Base-by-base conservation (phyloP, 1,140 invertebrate species). In the Augochlora pura region DNA sequence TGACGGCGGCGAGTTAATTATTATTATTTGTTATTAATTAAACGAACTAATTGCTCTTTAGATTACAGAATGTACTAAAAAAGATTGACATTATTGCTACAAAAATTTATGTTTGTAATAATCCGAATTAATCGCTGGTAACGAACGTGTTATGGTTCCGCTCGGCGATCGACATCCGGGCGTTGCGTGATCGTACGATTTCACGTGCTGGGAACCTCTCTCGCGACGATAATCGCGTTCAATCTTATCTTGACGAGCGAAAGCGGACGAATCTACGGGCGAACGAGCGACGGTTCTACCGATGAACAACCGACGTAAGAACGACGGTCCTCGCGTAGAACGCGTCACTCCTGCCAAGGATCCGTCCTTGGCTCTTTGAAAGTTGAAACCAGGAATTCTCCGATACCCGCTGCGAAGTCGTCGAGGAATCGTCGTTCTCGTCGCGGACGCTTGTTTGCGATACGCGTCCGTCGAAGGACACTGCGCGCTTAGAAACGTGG, bases 301-400 rank as follows among this genome's bases (percentile, higher is more conserved):
- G 8, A n/a, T 5, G 49, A 42, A 65, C 9, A 23, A 14, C 14
- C 42, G 42, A 46, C 42, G 42, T 4, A 18, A 65, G 38, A 42
- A 42, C 38, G n/a, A 23, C 63, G n/a, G 7, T 10, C 42, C 10
- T 46, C 42, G 42, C 63, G n/a, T 12, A 3, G 49, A 62, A 12
- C 16, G 23, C 63, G 63, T 65, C 63, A 65, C 63, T 42, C 14
- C 38, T 42, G 0, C 38, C 38, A 65, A 65, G 63, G 63, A 42
- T 65, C 38, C 21, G 39, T 42, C 63, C 63, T 65, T 65, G 63
- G n/a, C 23, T 65, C 38, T 46, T 46, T 46, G 42, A 46, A 46
- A 46, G 23, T 23, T 65, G 21, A 65, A 65, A 42, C 63, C 63
- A 65, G 63, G 63, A 65, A 65, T 65, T 65, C 63, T 38, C 63